These are phyloP conservation scores for Grallaria varia DNA, from an alignment of 2,113 vertebrate genomes.

Conservation along the genomic window DNA sequence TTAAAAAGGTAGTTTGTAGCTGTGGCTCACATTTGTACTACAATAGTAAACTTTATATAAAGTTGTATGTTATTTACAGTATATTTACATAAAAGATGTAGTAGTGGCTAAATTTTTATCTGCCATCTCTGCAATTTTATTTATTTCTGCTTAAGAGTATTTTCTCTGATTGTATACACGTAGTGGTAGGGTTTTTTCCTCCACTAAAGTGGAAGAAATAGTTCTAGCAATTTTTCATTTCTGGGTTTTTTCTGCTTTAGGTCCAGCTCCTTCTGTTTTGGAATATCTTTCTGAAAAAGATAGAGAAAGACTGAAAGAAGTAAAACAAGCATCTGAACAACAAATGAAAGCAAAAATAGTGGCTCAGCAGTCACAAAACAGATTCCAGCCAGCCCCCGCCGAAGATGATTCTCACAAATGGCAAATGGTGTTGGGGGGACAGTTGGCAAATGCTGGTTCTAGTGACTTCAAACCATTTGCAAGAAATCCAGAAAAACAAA, in stretches of 20 bases:
- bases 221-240: not conserved
- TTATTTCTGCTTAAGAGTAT: not conserved
- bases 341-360: slow-evolving; percentile 56
- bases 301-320: slow-evolving; percentile 79
- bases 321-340: slow-evolving; percentile 73
- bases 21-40: not conserved
- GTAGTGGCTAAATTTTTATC: not conserved
- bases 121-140: not conserved
- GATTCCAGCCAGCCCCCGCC: slow-evolving; percentile 31
- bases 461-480: slow-evolving; percentile 88
- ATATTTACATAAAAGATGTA: not conserved
- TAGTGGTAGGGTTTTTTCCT: not conserved
- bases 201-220: not conserved
- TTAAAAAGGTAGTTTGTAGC: not conserved
- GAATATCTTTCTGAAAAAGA: slow-evolving; percentile 88
- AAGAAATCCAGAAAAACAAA: slow-evolving; percentile 88
- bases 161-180: not conserved
- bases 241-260: slow-evolving; percentile 61
- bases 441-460: slow-evolving; percentile 28
- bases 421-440: not conserved
- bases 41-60: not conserved
- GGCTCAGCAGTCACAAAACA: slow-evolving; percentile 53
- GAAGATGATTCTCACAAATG: slow-evolving; percentile 37
- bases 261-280: slow-evolving; percentile 83
- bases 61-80: no score